Conservation (phyloP, 2,797 vertebrate genomes). For the Pseudochirops corinnae region DNA sequence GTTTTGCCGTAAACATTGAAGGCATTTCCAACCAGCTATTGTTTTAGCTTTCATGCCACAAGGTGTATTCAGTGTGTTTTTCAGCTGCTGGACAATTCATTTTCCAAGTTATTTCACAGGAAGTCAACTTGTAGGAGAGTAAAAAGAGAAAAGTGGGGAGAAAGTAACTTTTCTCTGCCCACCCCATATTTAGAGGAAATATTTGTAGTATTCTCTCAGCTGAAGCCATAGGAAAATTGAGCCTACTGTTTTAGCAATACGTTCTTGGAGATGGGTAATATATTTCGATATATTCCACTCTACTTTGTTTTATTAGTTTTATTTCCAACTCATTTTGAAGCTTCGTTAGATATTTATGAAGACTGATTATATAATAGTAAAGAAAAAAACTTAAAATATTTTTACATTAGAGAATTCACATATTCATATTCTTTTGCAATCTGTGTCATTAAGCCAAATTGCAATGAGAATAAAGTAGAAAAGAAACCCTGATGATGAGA, state of each 20-base stretch:
- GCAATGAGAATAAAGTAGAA: neutral
- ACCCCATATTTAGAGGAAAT: neutral
- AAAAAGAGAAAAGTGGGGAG: neutral
- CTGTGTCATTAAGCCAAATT: neutral
- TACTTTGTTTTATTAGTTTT: conserved; percentile 20
- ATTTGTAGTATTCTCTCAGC: neutral
- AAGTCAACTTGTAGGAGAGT: neutral
- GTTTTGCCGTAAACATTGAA: neutral
- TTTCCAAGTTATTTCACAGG: neutral
- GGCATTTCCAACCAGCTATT: neutral
- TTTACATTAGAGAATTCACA: conserved; percentile 32
- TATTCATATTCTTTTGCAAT: conserved; percentile 29
- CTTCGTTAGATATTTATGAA: conserved; percentile 48
- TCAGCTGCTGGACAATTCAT: neutral
- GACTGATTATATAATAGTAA: conserved; percentile 9
- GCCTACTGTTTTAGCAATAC: neutral
- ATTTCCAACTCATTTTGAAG: conserved; percentile 48
- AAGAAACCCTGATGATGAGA: conserved; percentile 1
- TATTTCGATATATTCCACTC: conserved; percentile 20
- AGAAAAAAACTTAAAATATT: neutral
- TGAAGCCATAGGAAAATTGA: neutral
- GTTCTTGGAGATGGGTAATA: neutral
- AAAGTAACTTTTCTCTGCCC: neutral
- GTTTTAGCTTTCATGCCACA: neutral
- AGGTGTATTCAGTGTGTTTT: neutral